phyloP scores from a whole-genome alignment of 1,140 invertebrate species.

The Hyposmocoma kahamanoa region DNA sequence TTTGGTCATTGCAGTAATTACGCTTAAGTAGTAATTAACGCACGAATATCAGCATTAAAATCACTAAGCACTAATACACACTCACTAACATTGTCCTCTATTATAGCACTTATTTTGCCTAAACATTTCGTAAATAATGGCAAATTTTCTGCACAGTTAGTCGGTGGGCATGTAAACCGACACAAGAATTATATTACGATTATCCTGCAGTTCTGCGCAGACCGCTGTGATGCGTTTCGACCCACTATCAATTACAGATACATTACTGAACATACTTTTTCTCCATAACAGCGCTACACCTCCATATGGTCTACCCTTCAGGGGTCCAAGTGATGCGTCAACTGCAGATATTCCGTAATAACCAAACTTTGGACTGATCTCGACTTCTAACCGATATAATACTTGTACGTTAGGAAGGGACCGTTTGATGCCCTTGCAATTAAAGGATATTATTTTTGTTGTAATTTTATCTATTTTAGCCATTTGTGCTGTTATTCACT shows the following conservation, averaged over 20 bases:
- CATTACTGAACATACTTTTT: not conserved
- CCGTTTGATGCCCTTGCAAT: too few species aligned
- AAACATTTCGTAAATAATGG: not conserved
- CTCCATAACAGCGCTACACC: too few species aligned
- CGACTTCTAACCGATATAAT: too few species aligned
- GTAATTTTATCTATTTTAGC: too few species aligned
- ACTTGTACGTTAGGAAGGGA: too few species aligned
- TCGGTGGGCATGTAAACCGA: constrained; percentile 3
- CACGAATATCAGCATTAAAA: constrained; percentile 5
- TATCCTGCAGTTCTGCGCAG: not conserved
- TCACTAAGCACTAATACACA: not conserved
- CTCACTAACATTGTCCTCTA: not conserved
- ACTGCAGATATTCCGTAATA: too few species aligned
- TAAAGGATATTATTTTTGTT: too few species aligned
- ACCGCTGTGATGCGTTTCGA: not conserved
- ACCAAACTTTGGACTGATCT: too few species aligned
- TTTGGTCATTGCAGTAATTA: not conserved
- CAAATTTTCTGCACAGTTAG: not conserved
- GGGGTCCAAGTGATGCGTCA: too few species aligned
- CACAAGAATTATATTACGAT: not conserved
- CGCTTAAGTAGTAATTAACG: not conserved
- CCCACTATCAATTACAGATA: not conserved
- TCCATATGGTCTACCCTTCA: too few species aligned
- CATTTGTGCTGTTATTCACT: too few species aligned
- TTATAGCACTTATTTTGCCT: not conserved